Conservation (phyloP, 1,140 invertebrate species). For the Musca domestica region DNA sequence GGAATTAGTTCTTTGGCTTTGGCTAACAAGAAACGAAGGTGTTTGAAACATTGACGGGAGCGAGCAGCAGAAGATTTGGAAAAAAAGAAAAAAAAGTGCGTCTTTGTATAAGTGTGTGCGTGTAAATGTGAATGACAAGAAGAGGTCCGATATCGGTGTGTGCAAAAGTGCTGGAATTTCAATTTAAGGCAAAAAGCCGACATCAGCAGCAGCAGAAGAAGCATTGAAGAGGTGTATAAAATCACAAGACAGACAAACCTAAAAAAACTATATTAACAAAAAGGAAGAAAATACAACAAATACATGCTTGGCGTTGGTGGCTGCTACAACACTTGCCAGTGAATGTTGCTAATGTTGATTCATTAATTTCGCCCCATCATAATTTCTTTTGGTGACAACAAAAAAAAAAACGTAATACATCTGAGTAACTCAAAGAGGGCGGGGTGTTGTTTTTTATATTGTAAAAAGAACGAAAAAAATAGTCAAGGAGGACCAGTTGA, state of each 20-base stretch:
- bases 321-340: constrained; percentile 9
- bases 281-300: not conserved
- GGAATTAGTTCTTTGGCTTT: too few species aligned
- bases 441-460: not conserved
- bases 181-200: constrained; percentile 46
- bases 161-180: constrained; percentile 28
- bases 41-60: too few species aligned
- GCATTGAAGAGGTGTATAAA: not conserved
- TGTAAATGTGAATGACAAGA: constrained; percentile 11
- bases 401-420: not conserved
- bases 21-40: too few species aligned
- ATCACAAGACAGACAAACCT: not conserved
- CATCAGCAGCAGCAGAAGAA: constrained; percentile 33
- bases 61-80: not conserved
- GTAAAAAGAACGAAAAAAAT: not conserved
- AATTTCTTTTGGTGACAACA: constrained; percentile 5
- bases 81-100: not conserved
- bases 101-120: constrained; percentile 10
- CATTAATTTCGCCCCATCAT: constrained; percentile 39
- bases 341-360: constrained; percentile 49
- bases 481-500: constrained; percentile 9
- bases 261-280: not conserved
- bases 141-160: constrained; percentile 24
- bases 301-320: not conserved
- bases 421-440: constrained; percentile 12